These are phyloP conservation scores for Macropus fuliginosus DNA, from an alignment of 2,797 vertebrate genomes.

Conservation along the genomic window DNA sequence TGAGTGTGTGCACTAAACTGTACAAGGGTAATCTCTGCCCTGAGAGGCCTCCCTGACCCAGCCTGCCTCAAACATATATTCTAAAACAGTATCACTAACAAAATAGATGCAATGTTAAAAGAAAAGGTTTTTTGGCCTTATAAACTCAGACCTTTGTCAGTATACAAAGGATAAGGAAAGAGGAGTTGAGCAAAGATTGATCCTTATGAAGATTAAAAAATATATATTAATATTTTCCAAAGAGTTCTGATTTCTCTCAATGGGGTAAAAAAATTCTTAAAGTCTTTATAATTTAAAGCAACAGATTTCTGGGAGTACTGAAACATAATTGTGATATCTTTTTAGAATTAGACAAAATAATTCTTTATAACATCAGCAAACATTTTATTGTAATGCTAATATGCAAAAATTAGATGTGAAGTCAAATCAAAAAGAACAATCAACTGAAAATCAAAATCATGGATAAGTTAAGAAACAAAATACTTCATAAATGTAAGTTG, in stretches of 20 bases:
- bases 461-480: slow-evolving; percentile 44
- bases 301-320: slow-evolving; percentile 8
- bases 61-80: slow-evolving; percentile 22
- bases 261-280: not conserved
- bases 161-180: not conserved
- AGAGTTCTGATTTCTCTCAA: slow-evolving; percentile 25
- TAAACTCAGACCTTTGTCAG: slow-evolving; percentile 35
- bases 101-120: slow-evolving; percentile 4
- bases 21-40: slow-evolving; percentile 21
- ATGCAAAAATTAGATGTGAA: slow-evolving; percentile 36
- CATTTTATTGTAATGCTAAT: slow-evolving; percentile 25
- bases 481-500: slow-evolving; percentile 8
- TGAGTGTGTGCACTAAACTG: not conserved
- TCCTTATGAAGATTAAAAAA: slow-evolving; percentile 28
- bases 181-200: not conserved
- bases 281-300: slow-evolving; percentile 34
- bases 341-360: slow-evolving; percentile 31
- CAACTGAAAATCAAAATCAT: slow-evolving; percentile 26
- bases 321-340: not conserved
- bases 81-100: slow-evolving; percentile 19
- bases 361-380: slow-evolving; percentile 38
- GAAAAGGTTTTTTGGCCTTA: not conserved
- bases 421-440: slow-evolving; percentile 43
- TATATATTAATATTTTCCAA: not conserved
- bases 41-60: not conserved